Evolutionary conservation across 1,140 invertebrate genomes (phyloP).

Genomic region (Mamestra configurata): DNA sequence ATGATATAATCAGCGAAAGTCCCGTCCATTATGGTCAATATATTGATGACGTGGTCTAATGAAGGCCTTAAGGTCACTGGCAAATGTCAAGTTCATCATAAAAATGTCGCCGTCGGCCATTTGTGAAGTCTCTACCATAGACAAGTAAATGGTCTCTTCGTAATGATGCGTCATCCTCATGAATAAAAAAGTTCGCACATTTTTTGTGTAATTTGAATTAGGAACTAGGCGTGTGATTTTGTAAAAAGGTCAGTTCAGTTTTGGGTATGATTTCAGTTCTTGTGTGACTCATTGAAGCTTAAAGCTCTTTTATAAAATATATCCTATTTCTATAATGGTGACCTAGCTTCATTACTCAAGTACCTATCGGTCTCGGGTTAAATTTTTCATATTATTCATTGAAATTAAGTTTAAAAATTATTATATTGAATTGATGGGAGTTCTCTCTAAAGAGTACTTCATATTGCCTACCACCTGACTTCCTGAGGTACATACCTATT

Average conservation of each 20-base stretch:
- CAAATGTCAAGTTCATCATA: slow-evolving; percentile 22
- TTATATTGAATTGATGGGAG: too few relatives aligned
- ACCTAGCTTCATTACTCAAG: too few relatives aligned
- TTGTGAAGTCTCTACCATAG: background rate
- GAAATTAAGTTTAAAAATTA: too few relatives aligned
- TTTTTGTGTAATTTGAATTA: background rate
- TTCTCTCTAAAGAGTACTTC: too few relatives aligned
- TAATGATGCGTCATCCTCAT: background rate
- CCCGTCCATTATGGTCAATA: background rate
- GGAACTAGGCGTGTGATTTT: slow-evolving; percentile 1
- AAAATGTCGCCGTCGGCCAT: background rate
- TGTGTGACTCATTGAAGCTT: background rate
- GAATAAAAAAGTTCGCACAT: slow-evolving; percentile 5
- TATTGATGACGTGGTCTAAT: slow-evolving; percentile 20
- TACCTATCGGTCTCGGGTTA: too few relatives aligned
- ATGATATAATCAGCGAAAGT: slow-evolving; percentile 25
- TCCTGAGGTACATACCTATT: too few relatives aligned
- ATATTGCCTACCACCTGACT: too few relatives aligned
- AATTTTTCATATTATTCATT: too few relatives aligned
- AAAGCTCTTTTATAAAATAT: too few relatives aligned
- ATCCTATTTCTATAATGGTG: too few relatives aligned
- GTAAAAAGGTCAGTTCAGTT: slow-evolving; percentile 19
- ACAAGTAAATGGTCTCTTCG: background rate
- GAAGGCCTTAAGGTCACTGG: slow-evolving; percentile 14
- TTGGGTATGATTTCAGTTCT: slow-evolving; percentile 17